Conservation (phyloP, 2,113 vertebrate species). For the Pelecanus crispus region DNA sequence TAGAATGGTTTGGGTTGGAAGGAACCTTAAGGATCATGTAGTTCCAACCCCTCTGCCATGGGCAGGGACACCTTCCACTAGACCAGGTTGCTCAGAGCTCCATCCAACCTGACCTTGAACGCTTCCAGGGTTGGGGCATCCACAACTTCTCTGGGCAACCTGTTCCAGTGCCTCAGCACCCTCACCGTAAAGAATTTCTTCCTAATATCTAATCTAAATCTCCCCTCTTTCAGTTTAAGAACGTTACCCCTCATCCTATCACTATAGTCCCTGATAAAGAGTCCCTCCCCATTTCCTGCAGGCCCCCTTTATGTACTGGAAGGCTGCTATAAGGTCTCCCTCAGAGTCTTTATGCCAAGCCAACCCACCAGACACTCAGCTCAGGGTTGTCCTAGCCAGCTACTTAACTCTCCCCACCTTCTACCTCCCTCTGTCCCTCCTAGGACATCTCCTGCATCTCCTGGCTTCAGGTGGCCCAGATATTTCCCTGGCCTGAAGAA, state of each 20-base stretch:
- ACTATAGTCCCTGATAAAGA: accelerated
- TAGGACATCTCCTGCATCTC: not conserved
- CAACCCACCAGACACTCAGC: not conserved
- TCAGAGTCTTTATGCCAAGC: not conserved
- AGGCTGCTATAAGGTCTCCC: not conserved
- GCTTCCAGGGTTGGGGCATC: not conserved
- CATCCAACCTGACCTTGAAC: accelerated
- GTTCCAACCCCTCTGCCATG: accelerated
- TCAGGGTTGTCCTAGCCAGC: not conserved
- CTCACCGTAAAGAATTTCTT: accelerated
- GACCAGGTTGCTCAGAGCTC: not conserved
- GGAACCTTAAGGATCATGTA: not conserved
- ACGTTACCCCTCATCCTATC: accelerated
- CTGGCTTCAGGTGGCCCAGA: not conserved
- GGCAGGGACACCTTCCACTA: not conserved
- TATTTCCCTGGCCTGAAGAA: not conserved
- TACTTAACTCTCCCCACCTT: not conserved
- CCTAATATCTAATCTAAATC: not conserved
- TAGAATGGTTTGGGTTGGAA: not conserved
- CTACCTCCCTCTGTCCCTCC: not conserved
- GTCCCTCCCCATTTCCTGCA: not conserved
- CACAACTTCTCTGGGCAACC: not conserved
- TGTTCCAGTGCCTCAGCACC: accelerated
- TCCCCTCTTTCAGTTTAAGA: not conserved
- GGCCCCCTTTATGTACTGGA: not conserved